These are phyloP conservation scores for Tetramorium simillimum DNA, from an alignment of 1,140 invertebrate species.

Conservation along the genomic window DNA sequence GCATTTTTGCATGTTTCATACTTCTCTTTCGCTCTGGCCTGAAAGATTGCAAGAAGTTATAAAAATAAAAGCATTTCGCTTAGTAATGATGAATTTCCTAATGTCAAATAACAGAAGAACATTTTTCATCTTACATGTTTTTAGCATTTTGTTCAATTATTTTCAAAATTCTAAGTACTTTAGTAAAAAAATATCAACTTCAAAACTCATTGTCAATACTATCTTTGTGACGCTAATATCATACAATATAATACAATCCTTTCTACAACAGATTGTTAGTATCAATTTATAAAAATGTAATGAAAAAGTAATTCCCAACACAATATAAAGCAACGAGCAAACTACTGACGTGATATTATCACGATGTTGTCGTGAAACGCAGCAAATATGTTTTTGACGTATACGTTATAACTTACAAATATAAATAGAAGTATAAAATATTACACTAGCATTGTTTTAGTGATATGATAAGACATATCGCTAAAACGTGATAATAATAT, in stretches of 20 bases:
- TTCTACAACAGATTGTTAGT: not conserved
- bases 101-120: not conserved
- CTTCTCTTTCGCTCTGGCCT: not conserved
- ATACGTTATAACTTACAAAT: not conserved
- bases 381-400: not conserved
- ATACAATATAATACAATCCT: not conserved
- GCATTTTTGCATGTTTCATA: not conserved
- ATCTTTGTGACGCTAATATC: not conserved
- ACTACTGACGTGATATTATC: not conserved
- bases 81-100: not conserved
- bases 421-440: not conserved
- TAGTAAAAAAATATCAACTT: not conserved
- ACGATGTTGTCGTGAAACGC: not conserved
- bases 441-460: not conserved
- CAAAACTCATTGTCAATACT: not conserved
- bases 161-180: not conserved
- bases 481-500: not conserved
- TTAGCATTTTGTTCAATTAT: not conserved
- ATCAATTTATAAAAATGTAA: constrained; percentile 1
- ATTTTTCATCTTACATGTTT: not conserved
- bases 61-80: not conserved
- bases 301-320: not conserved
- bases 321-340: not conserved
- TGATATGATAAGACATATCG: not conserved
- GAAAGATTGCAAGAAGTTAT: not conserved